Base-by-base conservation (phyloP, 1,140 invertebrate species). In the Cephus cinctus region DNA sequence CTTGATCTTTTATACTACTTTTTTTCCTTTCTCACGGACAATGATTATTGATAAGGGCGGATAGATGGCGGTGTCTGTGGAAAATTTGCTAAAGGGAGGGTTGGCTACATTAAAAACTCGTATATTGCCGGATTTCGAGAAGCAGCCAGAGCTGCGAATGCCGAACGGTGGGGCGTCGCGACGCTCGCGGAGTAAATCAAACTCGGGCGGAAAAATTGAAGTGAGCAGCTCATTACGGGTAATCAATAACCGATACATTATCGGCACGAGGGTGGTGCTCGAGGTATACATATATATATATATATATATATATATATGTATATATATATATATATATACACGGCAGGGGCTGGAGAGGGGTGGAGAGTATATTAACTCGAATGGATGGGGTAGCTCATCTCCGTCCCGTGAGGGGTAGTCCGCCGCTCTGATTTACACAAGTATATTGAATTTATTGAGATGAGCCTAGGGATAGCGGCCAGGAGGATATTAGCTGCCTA, bases 361-460 rank as follows among this genome's bases (percentile, higher is more conserved):
- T 47, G 40, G 41, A 42, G n/a, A n/a, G n/a, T n/a, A n/a, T n/a
- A n/a, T n/a, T n/a, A n/a, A n/a, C n/a, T n/a, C 48, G 34, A 4
- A 35, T 6, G 9, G 43, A 23, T 55, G 48, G 45, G 44, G 61
- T 47, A 58, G 55, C 65, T 71, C 65, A 69, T 70, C 67, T 70
- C 63, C 62, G 61, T 53, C 47, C 22, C 36, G 20, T 35, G 41
- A 52, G 47, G 57, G 59, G 57, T 63, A n/a, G n/a, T n/a, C n/a
- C n/a, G n/a, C n/a, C n/a, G n/a, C n/a, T 56, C 56, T 67, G 69
- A 75, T 75, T 75, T 74, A 70, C 68, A 74, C 72, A 74, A 74
- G 69, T 77, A 75, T 77, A 77, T 77, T 75, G 73, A 77, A 77
- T 77, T 77, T 77, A 77, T 77, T 76, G 73, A 76, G 73, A 76